These are phyloP conservation scores for Maconellicoccus hirsutus DNA, from an alignment of 1,140 invertebrate genomes.

Conservation along the genomic window DNA sequence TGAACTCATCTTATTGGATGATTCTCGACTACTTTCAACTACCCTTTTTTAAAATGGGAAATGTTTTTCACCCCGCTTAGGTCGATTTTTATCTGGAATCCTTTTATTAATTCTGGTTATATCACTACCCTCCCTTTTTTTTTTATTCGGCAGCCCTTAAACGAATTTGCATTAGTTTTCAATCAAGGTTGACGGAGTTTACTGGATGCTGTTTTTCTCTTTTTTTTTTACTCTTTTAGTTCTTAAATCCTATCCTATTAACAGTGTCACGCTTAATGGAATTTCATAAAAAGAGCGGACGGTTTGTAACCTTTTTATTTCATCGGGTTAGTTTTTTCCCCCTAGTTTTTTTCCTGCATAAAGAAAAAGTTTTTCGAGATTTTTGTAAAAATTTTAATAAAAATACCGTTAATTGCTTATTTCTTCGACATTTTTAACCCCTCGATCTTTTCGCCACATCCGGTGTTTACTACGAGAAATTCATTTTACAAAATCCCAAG, in stretches of 20 bases:
- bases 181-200: slow-evolving; percentile 15
- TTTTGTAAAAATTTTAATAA: slow-evolving; percentile 19
- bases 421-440: background rate
- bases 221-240: background rate
- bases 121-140: slow-evolving; percentile 25
- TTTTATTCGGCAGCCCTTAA: slow-evolving; percentile 12
- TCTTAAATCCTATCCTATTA: slow-evolving; percentile 19
- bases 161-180: slow-evolving; percentile 23
- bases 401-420: slow-evolving; percentile 20
- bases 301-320: background rate
- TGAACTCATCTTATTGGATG: slow-evolving; percentile 22
- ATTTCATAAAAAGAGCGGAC: slow-evolving; percentile 18
- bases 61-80: slow-evolving; percentile 31
- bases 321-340: background rate
- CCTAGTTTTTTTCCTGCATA: background rate
- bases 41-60: slow-evolving; percentile 26
- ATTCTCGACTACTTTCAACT: slow-evolving; percentile 8
- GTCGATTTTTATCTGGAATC: slow-evolving; percentile 23
- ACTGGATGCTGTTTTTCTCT: slow-evolving; percentile 2
- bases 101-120: slow-evolving; percentile 20
- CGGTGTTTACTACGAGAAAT: background rate
- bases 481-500: slow-evolving; percentile 17
- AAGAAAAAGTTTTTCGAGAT: slow-evolving; percentile 13
- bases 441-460: background rate
- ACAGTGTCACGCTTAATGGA: slow-evolving; percentile 22